Base-by-base conservation (phyloP, 2,888 invertebrate species). In the Perizoma flavofasciatum region DNA sequence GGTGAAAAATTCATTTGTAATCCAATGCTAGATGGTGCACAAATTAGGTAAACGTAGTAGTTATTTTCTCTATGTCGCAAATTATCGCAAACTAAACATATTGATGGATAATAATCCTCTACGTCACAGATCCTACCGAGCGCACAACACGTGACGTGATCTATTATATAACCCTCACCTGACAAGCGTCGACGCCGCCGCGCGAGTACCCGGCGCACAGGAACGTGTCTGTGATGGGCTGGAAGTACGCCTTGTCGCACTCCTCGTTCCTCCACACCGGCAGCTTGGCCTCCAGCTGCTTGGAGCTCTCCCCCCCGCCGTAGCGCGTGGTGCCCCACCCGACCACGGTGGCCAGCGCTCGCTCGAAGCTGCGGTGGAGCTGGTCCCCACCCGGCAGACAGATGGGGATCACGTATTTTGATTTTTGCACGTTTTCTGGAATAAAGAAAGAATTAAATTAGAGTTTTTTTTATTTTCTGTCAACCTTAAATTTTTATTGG, bases 151-250 rank as follows among this genome's bases (percentile, higher is more conserved):
- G 22, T 22, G 22, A 22, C 22, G 22, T 37, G 37, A 37, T 1
- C 6, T 37, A 5, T 5, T 5, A 35, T 35, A 46, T 6, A 33
- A 54, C 34, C 35, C 35, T 74, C 61, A 95, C 96, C 94, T 97
- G 97, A 77, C 98, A 98, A n/a, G 98, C 98, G 79, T 98, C 98
- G 46, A 97, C 97, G 0, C 98, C 98, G 0, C 98, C 98, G 75
- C 97, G 95, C 2, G 96, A 95, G 74, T 96, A 96, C 0, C 98
- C 98, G 22, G 98, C 98, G 77, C 98, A 98, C 33, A 98, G 88
- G 82, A 98, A 98, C 65, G 96, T 97, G 60, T 96, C 95, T 0
- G 97, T 97, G 70, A 98, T 98, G 0, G 97, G 97, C 81, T 98
- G 98, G 86, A 97, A 97, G 86, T 98, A 98, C 0, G 97, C 97